A percentile compares a stretch with the other conserved stretches of the same genome.
phyloP scores from a whole-genome alignment of 2,113 vertebrate genomes.

The Plestiodon gilberti region DNA sequence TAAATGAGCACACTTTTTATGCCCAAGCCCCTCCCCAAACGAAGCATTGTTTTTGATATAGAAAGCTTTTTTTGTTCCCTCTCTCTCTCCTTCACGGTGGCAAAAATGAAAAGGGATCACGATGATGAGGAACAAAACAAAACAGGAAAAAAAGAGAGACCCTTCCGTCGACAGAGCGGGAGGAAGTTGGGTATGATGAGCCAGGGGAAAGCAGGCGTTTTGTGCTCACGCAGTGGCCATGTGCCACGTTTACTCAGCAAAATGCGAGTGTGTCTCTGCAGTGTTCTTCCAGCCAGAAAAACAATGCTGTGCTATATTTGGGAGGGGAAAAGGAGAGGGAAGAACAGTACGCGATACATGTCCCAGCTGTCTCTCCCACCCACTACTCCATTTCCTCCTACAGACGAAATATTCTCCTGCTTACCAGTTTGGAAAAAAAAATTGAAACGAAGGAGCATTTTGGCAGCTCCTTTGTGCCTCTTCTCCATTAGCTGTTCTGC shows the following conservation, averaged over 20 bases:
- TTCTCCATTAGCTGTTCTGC: not conserved
- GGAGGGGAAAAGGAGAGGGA: constrained; percentile 41
- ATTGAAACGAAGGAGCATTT: not conserved
- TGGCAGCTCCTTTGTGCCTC: not conserved
- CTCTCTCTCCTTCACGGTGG: too few relatives aligned
- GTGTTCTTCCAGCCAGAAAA: constrained; percentile 60
- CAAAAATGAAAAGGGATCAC: too few relatives aligned
- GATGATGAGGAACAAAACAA: too few relatives aligned
- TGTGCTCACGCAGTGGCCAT: constrained; percentile 41
- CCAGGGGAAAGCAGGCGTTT: constrained; percentile 38
- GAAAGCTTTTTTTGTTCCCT: too few relatives aligned
- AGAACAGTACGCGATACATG: constrained; percentile 50
- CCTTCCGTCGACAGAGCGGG: rapidly evolving
- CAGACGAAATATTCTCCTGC: constrained; percentile 29
- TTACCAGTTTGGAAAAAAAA: not conserved
- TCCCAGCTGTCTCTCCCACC: constrained; percentile 71
- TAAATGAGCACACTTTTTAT: too few relatives aligned
- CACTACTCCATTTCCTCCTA: constrained; percentile 37
- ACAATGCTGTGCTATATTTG: constrained; percentile 47
- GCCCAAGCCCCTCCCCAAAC: too few relatives aligned
- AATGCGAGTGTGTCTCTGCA: constrained; percentile 58
- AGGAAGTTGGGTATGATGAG: not conserved
- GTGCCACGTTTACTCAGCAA: constrained; percentile 65
- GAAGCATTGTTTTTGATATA: too few relatives aligned
- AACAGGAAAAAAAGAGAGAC: not conserved